Evolutionary conservation across 2,888 invertebrate genomes (phyloP).

Genomic region (Pollenia angustigena): DNA sequence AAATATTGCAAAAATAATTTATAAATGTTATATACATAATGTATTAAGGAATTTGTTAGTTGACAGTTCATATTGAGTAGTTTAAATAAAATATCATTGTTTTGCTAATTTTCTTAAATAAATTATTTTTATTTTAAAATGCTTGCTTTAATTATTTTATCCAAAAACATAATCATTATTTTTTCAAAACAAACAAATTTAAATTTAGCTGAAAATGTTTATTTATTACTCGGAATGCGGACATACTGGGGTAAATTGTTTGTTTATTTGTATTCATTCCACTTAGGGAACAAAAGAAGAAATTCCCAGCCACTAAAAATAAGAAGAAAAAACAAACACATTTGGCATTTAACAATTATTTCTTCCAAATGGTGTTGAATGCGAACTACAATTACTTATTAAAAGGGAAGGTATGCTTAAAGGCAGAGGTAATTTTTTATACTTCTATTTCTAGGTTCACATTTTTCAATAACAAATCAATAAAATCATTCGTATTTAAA

Average conservation of each 20-base stretch:
- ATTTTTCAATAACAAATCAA: no score
- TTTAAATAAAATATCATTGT: constrained; percentile 55
- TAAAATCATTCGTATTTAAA: no score
- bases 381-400: not conserved
- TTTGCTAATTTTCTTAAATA: constrained; percentile 70
- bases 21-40: constrained; percentile 13
- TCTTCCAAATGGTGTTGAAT: constrained; percentile 21
- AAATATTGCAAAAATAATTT: constrained; percentile 23
- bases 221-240: constrained; percentile 65
- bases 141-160: constrained; percentile 30
- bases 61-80: constrained; percentile 15
- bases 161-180: not conserved
- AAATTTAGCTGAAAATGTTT: constrained; percentile 35
- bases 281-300: constrained; percentile 3
- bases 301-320: constrained; percentile 29
- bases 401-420: not conserved
- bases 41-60: constrained; percentile 19
- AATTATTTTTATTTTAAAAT: constrained; percentile 60
- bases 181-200: not conserved
- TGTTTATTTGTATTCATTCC: constrained; percentile 31
- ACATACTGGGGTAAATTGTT: constrained; percentile 41
- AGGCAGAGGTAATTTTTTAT: no score
- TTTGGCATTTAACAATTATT: constrained; percentile 60
- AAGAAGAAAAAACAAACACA: not conserved
- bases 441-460: no score